These are phyloP conservation scores for Paratrypauchen microcephalus DNA, from an alignment of 2,797 vertebrate species.

Conservation along the genomic window DNA sequence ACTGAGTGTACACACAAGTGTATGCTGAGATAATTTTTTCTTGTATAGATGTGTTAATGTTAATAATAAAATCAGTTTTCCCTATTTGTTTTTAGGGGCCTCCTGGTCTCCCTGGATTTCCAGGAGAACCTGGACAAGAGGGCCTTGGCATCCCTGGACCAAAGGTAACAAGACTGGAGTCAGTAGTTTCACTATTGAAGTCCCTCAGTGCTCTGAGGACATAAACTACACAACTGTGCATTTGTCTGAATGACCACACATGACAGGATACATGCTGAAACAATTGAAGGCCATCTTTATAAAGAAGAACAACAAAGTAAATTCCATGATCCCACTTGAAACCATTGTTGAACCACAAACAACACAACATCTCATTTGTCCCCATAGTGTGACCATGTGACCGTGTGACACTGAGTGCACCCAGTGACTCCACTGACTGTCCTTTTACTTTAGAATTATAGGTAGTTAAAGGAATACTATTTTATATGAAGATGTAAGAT, in stretches of 20 bases:
- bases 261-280: conserved; percentile 2
- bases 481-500: background rate
- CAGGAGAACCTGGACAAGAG: conserved; percentile 82
- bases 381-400: background rate
- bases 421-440: background rate
- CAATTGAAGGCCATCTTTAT: background rate
- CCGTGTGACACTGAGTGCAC: background rate
- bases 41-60: background rate
- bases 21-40: background rate
- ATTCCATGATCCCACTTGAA: background rate
- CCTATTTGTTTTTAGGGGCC: conserved; percentile 71
- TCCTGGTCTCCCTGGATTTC: conserved; percentile 82
- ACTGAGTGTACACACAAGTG: too few relatives aligned
- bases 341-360: conserved; percentile 1
- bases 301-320: background rate
- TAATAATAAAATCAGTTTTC: conserved; percentile 3
- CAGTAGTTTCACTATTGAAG: background rate
- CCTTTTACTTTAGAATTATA: background rate
- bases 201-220: background rate
- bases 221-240: background rate
- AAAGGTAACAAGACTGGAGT: conserved; percentile 74
- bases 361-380: background rate
- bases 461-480: background rate
- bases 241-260: background rate
- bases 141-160: conserved; percentile 84